phyloP scores from a whole-genome alignment of 2,113 vertebrate genomes.

The Etia nguti region DNA sequence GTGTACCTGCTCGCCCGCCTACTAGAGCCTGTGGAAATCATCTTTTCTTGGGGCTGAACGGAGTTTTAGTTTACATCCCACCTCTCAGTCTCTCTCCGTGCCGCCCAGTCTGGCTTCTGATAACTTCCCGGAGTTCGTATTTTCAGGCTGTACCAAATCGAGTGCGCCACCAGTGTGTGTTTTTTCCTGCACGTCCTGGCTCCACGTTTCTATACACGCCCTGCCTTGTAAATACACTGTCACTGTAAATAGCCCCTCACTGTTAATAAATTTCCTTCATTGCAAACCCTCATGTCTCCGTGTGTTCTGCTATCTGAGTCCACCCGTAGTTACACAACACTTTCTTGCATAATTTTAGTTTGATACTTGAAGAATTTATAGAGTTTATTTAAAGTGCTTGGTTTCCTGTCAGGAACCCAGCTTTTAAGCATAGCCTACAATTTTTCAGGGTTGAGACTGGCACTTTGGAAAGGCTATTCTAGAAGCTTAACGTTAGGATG shows the following conservation, averaged over 20 bases:
- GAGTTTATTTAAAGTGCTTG: neutral
- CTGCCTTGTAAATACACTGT: neutral
- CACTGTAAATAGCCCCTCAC: neutral
- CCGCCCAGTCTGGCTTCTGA: neutral
- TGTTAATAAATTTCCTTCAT: neutral
- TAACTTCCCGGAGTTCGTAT: neutral
- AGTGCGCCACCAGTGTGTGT: too few species aligned
- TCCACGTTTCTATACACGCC: neutral
- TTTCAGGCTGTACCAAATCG: too few species aligned
- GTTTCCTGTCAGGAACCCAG: neutral
- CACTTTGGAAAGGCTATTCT: neutral
- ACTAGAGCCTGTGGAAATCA: neutral
- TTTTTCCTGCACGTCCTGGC: neutral
- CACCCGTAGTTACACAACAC: too few species aligned
- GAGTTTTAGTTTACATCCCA: fast-evolving
- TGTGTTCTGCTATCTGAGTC: neutral
- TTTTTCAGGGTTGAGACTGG: neutral
- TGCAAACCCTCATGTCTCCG: neutral
- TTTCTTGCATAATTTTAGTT: neutral
- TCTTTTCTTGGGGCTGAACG: neutral
- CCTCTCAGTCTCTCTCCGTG: fast-evolving
- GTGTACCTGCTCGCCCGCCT: fast-evolving
- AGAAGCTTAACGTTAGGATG: neutral
- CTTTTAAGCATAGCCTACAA: neutral
- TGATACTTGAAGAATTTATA: neutral